Base-by-base conservation (phyloP, 2,113 vertebrate genomes). In the Trematocara variabile region DNA sequence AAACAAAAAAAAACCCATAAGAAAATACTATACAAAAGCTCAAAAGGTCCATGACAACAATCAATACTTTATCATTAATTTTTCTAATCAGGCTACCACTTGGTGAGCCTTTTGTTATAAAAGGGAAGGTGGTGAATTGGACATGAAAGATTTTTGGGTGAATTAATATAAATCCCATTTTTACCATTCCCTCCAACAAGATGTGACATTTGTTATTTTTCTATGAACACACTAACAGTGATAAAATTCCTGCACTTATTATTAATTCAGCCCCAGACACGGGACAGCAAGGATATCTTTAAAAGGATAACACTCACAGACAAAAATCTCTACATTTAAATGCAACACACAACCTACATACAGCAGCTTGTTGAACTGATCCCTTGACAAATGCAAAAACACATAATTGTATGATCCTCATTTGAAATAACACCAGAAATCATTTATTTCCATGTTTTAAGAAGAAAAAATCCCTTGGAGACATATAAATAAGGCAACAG, bases 341-440 rank as follows among this genome's bases (percentile, higher is more conserved):
- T 86, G 83, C 75, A 39, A 58, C 77, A 58, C 73, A 20, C 14
- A 9, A 81, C 78, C 73, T 86, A 53, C 50, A 85, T 13, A 18
- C 77, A 68, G 84, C 75, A 33, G 60, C 84, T 77, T 91, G 82
- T 82, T 54, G 65, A 91, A 90, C 65, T 73, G 86, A 88, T 75
- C 81, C 79, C 77, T 77, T 18, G 77, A 20, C 48, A 52, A 84
- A 56, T 53, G 54, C 79, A 82, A 22, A 82, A 73, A 78, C 80
- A 86, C 63, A 77, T 44, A 46, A 7, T 55, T 75, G 54, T 16
- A 28, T 18, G 44, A 60, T 48, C 25, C 60, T 78, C 55, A 53
- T 37, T 60, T 30, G 79, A 80, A 81, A 50, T 11, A 58, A 70
- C n/a, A 48, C 22, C 14, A 46, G 30, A 22, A 70, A 56, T 80